Conservation (phyloP, 2,888 invertebrate species). For the Hofmannophila pseudospretella region DNA sequence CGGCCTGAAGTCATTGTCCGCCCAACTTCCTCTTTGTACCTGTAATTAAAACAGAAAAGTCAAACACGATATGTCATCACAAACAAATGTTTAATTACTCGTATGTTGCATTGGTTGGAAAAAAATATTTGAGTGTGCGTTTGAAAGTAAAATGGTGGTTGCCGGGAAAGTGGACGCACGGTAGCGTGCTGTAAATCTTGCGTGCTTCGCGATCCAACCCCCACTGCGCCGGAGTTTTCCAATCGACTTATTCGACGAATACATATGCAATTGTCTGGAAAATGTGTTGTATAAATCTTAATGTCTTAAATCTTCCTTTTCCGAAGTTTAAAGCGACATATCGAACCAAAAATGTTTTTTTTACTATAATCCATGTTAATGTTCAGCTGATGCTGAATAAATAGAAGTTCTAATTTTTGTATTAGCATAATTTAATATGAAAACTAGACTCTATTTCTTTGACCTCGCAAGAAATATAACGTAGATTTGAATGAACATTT, state of each 20-base stretch:
- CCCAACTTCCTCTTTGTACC: conserved; percentile 44
- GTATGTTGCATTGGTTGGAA: conserved; percentile 20
- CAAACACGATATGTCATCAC: conserved; percentile 17
- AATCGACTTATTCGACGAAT: conserved; percentile 52
- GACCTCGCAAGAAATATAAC: too few species aligned
- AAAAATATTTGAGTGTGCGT: conserved; percentile 56
- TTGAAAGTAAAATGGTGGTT: conserved; percentile 71
- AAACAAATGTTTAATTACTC: conserved; percentile 20
- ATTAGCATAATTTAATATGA: too few species aligned
- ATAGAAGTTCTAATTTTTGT: too few species aligned
- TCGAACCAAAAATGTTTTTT: too few species aligned
- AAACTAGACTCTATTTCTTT: too few species aligned
- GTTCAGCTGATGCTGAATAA: too few species aligned
- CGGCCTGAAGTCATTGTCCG: conserved; percentile 54
- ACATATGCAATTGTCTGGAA: conserved; percentile 26
- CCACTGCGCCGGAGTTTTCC: conserved; percentile 48
- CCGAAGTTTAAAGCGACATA: too few species aligned
- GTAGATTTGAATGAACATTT: too few species aligned
- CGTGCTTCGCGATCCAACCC: conserved; percentile 47
- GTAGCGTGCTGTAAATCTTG: conserved; percentile 48
- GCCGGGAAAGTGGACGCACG: conserved; percentile 60
- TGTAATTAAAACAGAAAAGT: conserved; percentile 34
- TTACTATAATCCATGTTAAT: too few species aligned
- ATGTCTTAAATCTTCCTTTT: too few species aligned
- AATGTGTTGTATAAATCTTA: too few species aligned